Percentiles rank a stretch among this genome's conserved stretches.
These are phyloP conservation scores for Biston stratarius DNA, from an alignment of 2,888 invertebrate genomes.

Conservation along the genomic window DNA sequence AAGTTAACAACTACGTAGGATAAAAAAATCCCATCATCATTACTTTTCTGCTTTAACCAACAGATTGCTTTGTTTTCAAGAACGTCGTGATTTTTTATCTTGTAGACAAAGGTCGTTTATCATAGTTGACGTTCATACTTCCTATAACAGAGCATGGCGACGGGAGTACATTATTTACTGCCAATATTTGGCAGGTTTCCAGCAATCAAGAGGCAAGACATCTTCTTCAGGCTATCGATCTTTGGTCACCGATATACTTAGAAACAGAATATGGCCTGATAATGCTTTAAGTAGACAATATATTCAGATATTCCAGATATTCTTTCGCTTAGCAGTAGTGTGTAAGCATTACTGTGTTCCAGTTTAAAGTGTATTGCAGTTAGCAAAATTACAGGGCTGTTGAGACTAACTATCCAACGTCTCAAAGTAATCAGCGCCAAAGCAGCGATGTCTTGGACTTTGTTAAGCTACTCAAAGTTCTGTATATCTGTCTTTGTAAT, in stretches of 20 bases:
- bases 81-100: background rate
- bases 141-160: slow-evolving; percentile 1
- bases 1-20: too few relatives aligned
- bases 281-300: too few relatives aligned
- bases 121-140: slow-evolving; percentile 10
- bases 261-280: slow-evolving; percentile 2
- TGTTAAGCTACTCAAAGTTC: too few relatives aligned
- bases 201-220: slow-evolving; percentile 40
- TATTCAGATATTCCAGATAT: too few relatives aligned
- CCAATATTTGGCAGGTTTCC: slow-evolving; percentile 40
- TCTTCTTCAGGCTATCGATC: slow-evolving; percentile 34
- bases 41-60: background rate
- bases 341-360: too few relatives aligned
- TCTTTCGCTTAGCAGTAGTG: background rate
- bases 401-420: too few relatives aligned
- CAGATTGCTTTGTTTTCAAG: background rate
- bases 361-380: too few relatives aligned
- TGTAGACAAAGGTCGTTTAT: slow-evolving; percentile 5
- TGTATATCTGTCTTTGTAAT: too few relatives aligned
- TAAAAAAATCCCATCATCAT: too few relatives aligned
- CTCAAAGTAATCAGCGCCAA: too few relatives aligned
- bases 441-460: too few relatives aligned
- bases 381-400: too few relatives aligned
- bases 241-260: slow-evolving; percentile 21
- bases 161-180: slow-evolving; percentile 34